phyloP scores from a whole-genome alignment of 2,888 invertebrate genomes.

The Calameuta pallipes region DNA sequence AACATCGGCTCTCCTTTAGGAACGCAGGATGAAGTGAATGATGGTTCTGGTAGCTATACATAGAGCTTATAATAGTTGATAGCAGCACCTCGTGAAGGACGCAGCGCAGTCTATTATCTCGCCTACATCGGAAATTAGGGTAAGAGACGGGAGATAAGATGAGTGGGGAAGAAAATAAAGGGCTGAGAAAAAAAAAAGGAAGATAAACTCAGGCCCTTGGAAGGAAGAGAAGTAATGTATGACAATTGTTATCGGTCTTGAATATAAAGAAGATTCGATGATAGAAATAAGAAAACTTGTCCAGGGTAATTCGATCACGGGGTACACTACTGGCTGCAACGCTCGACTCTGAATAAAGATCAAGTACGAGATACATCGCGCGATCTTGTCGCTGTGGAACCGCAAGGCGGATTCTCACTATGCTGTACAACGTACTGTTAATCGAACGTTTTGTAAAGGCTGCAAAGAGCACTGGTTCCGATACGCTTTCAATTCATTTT shows the following conservation, averaged over 20 bases:
- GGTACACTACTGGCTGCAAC: slow-evolving; percentile 7
- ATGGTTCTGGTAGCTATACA: neutral
- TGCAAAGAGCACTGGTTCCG: neutral
- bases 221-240: neutral
- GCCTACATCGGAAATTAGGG: neutral
- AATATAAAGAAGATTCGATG: neutral
- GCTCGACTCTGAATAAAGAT: slow-evolving; percentile 17
- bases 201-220: neutral
- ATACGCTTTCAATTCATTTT: neutral
- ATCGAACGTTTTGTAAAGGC: neutral
- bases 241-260: neutral
- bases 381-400: slow-evolving; percentile 10
- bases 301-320: neutral
- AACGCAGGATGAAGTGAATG: neutral
- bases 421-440: neutral
- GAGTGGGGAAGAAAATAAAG: neutral
- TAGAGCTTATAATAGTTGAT: neutral
- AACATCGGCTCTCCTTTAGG: neutral
- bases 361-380: slow-evolving; percentile 13
- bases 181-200: neutral
- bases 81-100: neutral
- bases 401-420: neutral
- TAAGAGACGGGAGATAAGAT: neutral
- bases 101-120: neutral
- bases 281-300: neutral